These are phyloP conservation scores for Thecocarcelia acutangulata DNA, from an alignment of 2,888 invertebrate species.

Conservation along the genomic window DNA sequence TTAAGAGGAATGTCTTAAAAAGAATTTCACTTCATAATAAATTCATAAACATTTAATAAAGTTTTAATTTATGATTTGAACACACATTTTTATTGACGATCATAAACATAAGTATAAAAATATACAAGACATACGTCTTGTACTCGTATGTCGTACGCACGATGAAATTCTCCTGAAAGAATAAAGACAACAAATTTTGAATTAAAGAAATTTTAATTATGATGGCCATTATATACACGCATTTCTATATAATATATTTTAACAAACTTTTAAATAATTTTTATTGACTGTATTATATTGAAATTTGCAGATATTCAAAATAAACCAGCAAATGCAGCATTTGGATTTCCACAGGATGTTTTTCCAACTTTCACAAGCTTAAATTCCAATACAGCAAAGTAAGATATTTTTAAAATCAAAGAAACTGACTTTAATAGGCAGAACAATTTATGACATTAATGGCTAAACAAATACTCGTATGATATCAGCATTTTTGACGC, in stretches of 20 bases:
- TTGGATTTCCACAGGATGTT: too few species aligned
- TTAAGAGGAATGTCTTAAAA: conserved; percentile 16
- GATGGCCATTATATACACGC: conserved; percentile 59
- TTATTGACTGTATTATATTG: neutral
- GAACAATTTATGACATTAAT: too few species aligned
- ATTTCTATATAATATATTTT: conserved; percentile 65
- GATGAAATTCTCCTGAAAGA: conserved; percentile 19
- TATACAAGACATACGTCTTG: neutral
- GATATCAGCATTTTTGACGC: too few species aligned
- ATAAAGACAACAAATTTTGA: neutral
- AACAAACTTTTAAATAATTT: conserved; percentile 53
- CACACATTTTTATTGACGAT: conserved; percentile 62
- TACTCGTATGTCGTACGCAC: conserved; percentile 4
- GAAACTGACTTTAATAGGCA: too few species aligned
- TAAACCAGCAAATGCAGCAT: neutral
- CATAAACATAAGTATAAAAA: conserved; percentile 38
- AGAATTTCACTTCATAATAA: conserved; percentile 54
- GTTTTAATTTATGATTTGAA: conserved; percentile 65
- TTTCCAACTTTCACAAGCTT: too few species aligned
- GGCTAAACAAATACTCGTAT: too few species aligned
- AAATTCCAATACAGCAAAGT: too few species aligned
- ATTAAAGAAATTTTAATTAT: conserved; percentile 56
- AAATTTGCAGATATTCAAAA: neutral
- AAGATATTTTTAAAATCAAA: too few species aligned
- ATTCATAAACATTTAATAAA: conserved; percentile 69